A percentile compares a stretch with the other conserved stretches of the same genome.
These are phyloP conservation scores for Pangasius sanitwongsei DNA, from an alignment of 2,797 vertebrate species.

Conservation along the genomic window DNA sequence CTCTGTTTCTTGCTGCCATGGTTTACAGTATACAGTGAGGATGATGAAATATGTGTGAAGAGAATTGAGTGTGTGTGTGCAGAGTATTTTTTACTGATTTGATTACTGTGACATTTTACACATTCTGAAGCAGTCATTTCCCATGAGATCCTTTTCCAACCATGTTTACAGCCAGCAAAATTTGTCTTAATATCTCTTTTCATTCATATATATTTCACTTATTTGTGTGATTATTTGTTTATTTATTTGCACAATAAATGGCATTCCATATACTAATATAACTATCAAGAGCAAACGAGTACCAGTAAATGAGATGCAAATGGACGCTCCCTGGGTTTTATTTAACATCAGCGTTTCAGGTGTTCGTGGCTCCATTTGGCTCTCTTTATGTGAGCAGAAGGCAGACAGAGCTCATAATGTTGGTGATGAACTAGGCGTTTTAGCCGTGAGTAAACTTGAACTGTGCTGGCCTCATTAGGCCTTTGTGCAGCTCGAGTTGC, in stretches of 20 bases:
- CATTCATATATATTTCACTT: background rate
- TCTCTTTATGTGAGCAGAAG: constrained; percentile 26
- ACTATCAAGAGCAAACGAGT: background rate
- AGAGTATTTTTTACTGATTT: background rate
- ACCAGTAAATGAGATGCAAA: background rate
- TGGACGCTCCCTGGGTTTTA: background rate
- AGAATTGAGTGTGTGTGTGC: background rate
- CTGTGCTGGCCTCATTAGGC: constrained; percentile 20
- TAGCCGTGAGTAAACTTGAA: constrained; percentile 44
- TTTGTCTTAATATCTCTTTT: too few species aligned
- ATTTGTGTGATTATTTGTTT: background rate
- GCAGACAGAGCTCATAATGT: background rate
- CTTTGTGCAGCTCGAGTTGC: constrained; percentile 23
- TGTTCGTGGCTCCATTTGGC: constrained; percentile 28
- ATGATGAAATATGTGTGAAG: background rate
- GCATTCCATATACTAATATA: background rate
- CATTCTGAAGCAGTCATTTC: background rate
- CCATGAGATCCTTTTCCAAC: background rate
- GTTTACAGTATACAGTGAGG: constrained; percentile 10
- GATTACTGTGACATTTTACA: constrained; percentile 6
- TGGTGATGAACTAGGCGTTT: background rate
- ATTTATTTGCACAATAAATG: background rate
- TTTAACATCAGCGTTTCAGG: background rate
- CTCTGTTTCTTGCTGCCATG: background rate
- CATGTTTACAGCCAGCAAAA: background rate